phyloP scores from a whole-genome alignment of 2,888 invertebrate genomes.

The Branchinecta sandiegonensis region DNA sequence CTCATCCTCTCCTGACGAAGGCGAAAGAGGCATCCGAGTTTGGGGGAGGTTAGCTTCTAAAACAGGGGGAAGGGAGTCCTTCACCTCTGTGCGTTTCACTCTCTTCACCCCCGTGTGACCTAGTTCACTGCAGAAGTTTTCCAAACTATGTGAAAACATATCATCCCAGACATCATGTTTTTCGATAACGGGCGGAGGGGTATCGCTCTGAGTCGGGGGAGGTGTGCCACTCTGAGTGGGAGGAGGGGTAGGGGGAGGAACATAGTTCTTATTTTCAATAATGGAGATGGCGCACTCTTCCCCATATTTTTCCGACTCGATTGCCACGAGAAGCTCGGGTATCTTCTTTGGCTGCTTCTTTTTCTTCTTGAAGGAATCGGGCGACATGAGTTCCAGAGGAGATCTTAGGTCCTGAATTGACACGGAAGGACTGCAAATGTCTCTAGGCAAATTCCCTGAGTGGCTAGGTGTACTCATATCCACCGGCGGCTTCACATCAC shows the following conservation, averaged over 20 bases:
- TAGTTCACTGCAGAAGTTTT: slow-evolving; percentile 13
- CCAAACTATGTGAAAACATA: slow-evolving; percentile 16
- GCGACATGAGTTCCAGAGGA: too few relatives aligned
- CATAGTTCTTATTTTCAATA: slow-evolving; percentile 4
- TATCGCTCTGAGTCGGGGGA: not conserved
- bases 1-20: slow-evolving; percentile 6
- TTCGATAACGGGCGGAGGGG: not conserved
- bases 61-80: not conserved
- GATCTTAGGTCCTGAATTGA: too few relatives aligned
- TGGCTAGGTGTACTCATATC: not conserved
- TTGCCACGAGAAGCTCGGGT: slow-evolving; percentile 1
- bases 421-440: not conserved
- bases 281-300: not conserved
- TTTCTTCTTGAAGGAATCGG: not conserved
- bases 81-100: slow-evolving; percentile 1
- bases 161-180: slow-evolving; percentile 10
- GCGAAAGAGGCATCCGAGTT: not conserved
- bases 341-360: not conserved
- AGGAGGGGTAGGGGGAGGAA: not conserved
- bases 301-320: not conserved
- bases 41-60: not conserved
- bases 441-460: not conserved
- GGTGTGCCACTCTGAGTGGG: slow-evolving; percentile 9
- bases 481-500: not conserved
- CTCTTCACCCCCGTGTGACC: slow-evolving; percentile 8